These are phyloP conservation scores for Perizoma flavofasciatum DNA, from an alignment of 2,888 invertebrate species.

Conservation along the genomic window DNA sequence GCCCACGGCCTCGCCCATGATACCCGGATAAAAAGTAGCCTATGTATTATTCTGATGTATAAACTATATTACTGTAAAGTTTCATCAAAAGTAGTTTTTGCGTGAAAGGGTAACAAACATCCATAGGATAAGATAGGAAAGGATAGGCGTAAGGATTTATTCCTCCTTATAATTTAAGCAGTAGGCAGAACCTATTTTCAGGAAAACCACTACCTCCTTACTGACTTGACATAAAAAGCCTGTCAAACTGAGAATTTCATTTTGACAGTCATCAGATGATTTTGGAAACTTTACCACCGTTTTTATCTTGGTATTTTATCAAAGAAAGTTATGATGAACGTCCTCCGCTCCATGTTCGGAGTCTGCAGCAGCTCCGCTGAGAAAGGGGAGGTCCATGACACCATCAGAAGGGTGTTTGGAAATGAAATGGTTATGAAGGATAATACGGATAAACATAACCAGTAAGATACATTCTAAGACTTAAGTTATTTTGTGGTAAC, in stretches of 20 bases:
- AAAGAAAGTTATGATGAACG: slow-evolving; percentile 64
- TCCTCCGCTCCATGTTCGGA: slow-evolving; percentile 74
- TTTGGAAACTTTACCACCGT: slow-evolving; percentile 24
- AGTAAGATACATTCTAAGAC: slow-evolving; percentile 45
- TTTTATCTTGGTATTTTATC: slow-evolving; percentile 8
- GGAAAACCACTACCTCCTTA: not conserved
- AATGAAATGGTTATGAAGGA: slow-evolving; percentile 76
- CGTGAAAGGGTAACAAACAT: no score
- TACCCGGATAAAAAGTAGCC: no score
- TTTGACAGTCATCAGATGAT: slow-evolving; percentile 17
- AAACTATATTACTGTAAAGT: no score
- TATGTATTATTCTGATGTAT: no score
- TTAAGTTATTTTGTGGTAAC: no score
- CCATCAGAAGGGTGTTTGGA: slow-evolving; percentile 67
- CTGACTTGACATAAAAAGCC: not conserved
- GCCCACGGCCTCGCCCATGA: no score
- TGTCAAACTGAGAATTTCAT: not conserved
- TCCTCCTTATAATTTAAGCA: no score
- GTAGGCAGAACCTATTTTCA: not conserved
- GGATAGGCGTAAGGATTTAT: no score
- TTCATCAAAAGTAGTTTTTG: no score
- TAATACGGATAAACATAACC: slow-evolving; percentile 64
- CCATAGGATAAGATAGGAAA: no score
- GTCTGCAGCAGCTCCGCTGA: slow-evolving; percentile 72
- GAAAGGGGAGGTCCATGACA: slow-evolving; percentile 73